Percentiles rank a stretch among this genome's conserved stretches.
phyloP scores from a whole-genome alignment of 2,113 vertebrate genomes.

The Lampris megalopsis region DNA sequence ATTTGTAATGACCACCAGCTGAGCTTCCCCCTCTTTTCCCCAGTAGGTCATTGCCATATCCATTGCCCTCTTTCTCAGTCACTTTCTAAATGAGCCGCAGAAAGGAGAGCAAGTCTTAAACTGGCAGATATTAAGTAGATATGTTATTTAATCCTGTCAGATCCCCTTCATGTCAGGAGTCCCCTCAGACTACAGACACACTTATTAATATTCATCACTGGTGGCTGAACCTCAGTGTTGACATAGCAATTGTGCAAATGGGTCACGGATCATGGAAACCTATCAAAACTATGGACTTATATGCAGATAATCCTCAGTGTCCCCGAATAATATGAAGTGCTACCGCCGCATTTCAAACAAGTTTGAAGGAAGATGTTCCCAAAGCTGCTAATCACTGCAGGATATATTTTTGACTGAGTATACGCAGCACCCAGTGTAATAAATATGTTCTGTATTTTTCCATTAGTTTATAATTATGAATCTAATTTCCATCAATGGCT shows the following conservation, averaged over 20 bases:
- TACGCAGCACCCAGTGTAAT: neutral
- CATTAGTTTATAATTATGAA: conserved; percentile 10
- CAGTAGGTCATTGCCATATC: conserved; percentile 34
- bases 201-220: conserved; percentile 62
- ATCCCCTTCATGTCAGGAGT: conserved; percentile 36
- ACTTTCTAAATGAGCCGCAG: conserved; percentile 34
- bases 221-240: conserved; percentile 35
- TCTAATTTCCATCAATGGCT: conserved; percentile 6
- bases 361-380: conserved; percentile 1
- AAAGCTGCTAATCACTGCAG: neutral
- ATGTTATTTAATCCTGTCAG: neutral
- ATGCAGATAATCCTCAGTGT: neutral
- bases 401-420: conserved; percentile 3
- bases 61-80: conserved; percentile 5
- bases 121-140: conserved; percentile 22
- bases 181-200: conserved; percentile 20
- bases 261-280: conserved; percentile 22
- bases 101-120: conserved; percentile 2
- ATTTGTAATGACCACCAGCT: conserved; percentile 38
- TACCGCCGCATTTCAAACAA: conserved; percentile 2
- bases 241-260: conserved; percentile 56
- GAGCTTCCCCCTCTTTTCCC: conserved; percentile 1
- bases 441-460: neutral
- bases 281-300: conserved; percentile 12
- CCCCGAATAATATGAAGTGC: neutral